Evolutionary conservation across 1,140 invertebrate genomes (phyloP).

Genomic region (Mycetomoellerius zeteki): DNA sequence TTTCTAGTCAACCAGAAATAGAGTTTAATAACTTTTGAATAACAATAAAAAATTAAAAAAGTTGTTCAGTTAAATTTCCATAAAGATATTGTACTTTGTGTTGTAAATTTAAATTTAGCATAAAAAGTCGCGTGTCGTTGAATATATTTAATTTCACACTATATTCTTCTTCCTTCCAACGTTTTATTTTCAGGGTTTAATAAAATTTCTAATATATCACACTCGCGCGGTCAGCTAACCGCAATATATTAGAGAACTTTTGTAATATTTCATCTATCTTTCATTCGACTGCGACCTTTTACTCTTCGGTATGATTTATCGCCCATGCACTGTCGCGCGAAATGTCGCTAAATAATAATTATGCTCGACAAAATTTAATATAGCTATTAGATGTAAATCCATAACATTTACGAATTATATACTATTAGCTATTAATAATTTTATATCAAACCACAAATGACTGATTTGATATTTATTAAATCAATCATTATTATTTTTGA

Average conservation of each 20-base stretch:
- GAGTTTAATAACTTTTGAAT: neutral
- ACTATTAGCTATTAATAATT: conserved; percentile 10
- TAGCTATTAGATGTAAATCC: neutral
- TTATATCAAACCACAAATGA: neutral
- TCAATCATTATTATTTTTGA: neutral
- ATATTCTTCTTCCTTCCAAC: neutral
- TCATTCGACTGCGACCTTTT: conserved; percentile 19
- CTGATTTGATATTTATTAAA: conserved; percentile 15
- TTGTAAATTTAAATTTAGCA: neutral
- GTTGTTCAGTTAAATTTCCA: neutral
- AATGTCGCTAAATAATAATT: conserved; percentile 36
- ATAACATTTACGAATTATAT: neutral
- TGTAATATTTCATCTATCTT: conserved; percentile 44
- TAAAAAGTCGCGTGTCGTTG: neutral
- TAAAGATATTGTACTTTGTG: neutral
- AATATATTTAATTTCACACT: conserved; percentile 13
- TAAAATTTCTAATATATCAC: conserved; percentile 48
- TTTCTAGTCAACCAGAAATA: neutral
- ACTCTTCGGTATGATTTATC: conserved; percentile 41
- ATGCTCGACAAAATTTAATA: conserved; percentile 15
- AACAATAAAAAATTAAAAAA: neutral
- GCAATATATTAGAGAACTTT: conserved; percentile 49
- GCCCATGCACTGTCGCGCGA: neutral
- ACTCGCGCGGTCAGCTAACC: conserved; percentile 20
- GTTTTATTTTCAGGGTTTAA: conserved; percentile 20